Conservation (phyloP, 2,113 vertebrate genomes). For the Laticauda colubrina region DNA sequence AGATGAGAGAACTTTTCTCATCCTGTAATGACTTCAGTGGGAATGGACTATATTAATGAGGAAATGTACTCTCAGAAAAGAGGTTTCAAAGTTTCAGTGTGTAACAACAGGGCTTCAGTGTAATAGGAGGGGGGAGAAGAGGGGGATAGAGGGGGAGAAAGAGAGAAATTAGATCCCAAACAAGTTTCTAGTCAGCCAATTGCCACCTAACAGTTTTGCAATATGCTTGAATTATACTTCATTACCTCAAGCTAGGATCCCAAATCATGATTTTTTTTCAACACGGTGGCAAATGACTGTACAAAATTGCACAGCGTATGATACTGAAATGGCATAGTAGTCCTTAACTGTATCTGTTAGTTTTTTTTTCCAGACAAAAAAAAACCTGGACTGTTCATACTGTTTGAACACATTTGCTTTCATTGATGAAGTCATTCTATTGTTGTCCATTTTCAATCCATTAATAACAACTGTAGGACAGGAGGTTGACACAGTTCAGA, state of each 20-base stretch:
- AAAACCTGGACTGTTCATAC: not conserved
- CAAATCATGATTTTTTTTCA: not conserved
- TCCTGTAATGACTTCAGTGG: not conserved
- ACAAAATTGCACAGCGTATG: not conserved
- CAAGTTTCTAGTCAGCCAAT: not conserved
- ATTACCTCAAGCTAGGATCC: not conserved
- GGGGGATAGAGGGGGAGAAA: not conserved
- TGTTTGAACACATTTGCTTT: not conserved
- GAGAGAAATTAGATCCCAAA: not conserved
- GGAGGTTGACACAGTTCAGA: not conserved
- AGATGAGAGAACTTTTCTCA: not conserved
- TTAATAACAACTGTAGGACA: not conserved
- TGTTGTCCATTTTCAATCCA: not conserved
- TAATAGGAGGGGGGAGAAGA: not conserved
- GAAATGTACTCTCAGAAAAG: not conserved
- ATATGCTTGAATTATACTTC: not conserved
- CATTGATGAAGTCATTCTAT: not conserved
- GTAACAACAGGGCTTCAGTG: not conserved
- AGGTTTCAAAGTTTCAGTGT: not conserved
- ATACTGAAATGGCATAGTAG: not conserved
- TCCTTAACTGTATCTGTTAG: not conserved
- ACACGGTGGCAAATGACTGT: not conserved
- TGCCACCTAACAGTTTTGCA: not conserved
- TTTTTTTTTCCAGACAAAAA: not conserved
- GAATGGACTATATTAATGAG: not conserved